Evolutionary conservation across 2,888 invertebrate genomes (phyloP).

Genomic region (Antheraea assamensis): DNA sequence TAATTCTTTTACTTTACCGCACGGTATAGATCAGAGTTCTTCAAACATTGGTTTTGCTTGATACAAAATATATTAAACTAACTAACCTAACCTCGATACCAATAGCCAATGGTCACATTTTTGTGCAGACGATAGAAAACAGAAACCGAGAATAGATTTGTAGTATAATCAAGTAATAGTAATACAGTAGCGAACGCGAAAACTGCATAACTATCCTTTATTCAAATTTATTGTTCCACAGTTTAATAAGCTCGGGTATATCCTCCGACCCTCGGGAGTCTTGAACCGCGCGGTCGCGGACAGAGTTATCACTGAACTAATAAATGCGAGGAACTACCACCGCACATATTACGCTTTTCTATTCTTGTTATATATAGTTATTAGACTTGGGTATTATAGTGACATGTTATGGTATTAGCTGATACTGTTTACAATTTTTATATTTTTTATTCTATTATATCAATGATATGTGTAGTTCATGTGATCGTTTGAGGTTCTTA

Average conservation of each 20-base stretch:
- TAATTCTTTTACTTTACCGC: too few relatives aligned
- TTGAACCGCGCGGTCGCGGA: conserved; percentile 11
- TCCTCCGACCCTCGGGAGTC: conserved; percentile 27
- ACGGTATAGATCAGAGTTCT: too few relatives aligned
- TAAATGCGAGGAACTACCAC: conserved; percentile 24
- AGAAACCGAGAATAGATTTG: not conserved
- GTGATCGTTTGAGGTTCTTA: not conserved
- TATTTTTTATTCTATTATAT: not conserved
- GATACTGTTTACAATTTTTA: not conserved
- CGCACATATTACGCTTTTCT: conserved; percentile 32
- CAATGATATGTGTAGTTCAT: not conserved
- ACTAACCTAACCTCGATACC: too few relatives aligned
- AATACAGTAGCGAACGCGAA: conserved; percentile 64
- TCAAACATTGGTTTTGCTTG: too few relatives aligned
- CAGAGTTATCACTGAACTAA: conserved; percentile 24
- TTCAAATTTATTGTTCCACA: conserved; percentile 75
- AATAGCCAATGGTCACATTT: too few relatives aligned
- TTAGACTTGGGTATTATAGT: conserved; percentile 39
- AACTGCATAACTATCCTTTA: conserved; percentile 77
- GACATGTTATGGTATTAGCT: conserved; percentile 46
- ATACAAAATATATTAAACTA: too few relatives aligned
- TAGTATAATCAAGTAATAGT: conserved; percentile 37
- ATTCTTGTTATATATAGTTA: conserved; percentile 24
- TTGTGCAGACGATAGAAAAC: too few relatives aligned
- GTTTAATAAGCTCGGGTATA: conserved; percentile 65